Base-by-base conservation (phyloP, 2,113 vertebrate genomes). In the Sminthopsis crassicaudata region DNA sequence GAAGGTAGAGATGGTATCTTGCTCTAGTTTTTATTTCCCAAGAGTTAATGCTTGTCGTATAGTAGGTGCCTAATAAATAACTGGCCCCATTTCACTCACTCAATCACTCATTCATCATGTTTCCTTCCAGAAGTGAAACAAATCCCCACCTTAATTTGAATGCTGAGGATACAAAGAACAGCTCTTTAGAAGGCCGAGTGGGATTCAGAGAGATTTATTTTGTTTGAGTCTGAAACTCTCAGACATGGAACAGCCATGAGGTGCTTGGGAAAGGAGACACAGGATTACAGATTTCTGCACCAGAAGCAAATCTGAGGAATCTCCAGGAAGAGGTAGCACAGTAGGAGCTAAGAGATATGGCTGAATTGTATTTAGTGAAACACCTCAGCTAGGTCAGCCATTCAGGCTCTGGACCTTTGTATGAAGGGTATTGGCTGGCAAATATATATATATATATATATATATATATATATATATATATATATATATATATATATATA, bases 191-290 rank as follows among this genome's bases (percentile, higher is more conserved):
- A n/a, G 60, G 42, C 55, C 23, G 22, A 23, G 90, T 16, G 19
- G 36, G 67, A 36, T 76, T 42, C 36, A 76, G n/a, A 19, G n/a
- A 76, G 36, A 0, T 98, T 98, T 98, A 97, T 95, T 98, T 89
- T 53, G 96, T 96, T 96, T 93, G 50, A 36, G 51, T 95, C 50
- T 54, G 94, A 96, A 96, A 95, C 92, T 93, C 3, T 0, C 26
- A 55, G 76, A 48, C 67, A 26, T 7, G 46, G 11, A 84, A 23
- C 11, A 24, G 5, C 36, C 30, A 91, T 24, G 36, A 30, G 0
- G 10, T 23, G 24, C 76, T 96, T 42, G 55, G 54, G 89, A 22
- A 42, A 60, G 91, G 0, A 12, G 93, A 55, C 5, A 4, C 90
- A 53, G 88, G 91, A 91, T 92, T 11, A 91, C 0, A 23, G 76